These are phyloP conservation scores for Hucho hucho DNA, from an alignment of 2,113 vertebrate species.

Conservation along the genomic window DNA sequence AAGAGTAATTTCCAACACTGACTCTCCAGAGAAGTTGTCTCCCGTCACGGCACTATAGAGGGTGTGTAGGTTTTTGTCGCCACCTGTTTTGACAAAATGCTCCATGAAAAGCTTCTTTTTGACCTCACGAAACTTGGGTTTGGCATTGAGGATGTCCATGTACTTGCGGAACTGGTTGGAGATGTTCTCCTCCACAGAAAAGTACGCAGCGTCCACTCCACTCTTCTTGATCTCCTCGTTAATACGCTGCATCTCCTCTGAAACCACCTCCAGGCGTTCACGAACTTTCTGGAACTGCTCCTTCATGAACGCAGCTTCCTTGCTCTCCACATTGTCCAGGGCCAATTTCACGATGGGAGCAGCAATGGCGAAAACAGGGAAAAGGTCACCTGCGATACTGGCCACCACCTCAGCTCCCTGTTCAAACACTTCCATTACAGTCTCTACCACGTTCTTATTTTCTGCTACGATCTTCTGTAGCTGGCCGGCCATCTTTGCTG, in stretches of 20 bases:
- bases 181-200: conserved; percentile 76
- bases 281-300: conserved; percentile 77
- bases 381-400: conserved; percentile 73
- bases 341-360: conserved; percentile 73
- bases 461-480: conserved; percentile 70
- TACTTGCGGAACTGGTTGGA: conserved; percentile 80
- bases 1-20: conserved; percentile 71
- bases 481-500: conserved; percentile 63
- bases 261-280: conserved; percentile 68
- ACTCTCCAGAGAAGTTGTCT: conserved; percentile 66
- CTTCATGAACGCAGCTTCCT: conserved; percentile 75
- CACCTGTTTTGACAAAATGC: conserved; percentile 67
- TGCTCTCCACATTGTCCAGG: conserved; percentile 76
- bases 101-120: conserved; percentile 77
- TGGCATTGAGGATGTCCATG: conserved; percentile 79
- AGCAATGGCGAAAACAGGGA: conserved; percentile 75
- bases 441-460: conserved; percentile 74
- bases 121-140: conserved; percentile 70
- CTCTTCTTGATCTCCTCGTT: conserved; percentile 74
- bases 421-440: conserved; percentile 75
- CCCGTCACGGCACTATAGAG: conserved; percentile 72
- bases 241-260: conserved; percentile 70
- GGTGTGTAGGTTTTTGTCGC: conserved; percentile 72
- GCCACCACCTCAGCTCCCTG: conserved; percentile 73
- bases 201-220: conserved; percentile 64